Conservation (phyloP, 2,797 vertebrate genomes). For the Pyrocephalus nanus region DNA sequence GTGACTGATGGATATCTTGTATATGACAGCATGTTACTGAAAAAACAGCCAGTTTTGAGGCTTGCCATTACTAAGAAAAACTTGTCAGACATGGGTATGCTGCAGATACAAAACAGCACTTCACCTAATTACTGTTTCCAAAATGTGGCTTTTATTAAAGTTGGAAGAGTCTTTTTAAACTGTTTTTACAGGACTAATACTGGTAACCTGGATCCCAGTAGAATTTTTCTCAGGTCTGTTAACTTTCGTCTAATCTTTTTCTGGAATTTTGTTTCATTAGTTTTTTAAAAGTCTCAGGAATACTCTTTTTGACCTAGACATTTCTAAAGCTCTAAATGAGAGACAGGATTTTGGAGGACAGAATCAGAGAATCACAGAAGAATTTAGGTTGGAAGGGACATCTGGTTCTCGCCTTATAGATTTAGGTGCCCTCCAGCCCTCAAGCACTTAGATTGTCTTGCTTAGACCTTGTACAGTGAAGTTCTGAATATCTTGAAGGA, state of each 20-base stretch:
- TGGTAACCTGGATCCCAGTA: neutral
- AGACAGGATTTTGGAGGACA: neutral
- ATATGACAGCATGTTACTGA: neutral
- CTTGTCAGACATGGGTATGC: constrained; percentile 14
- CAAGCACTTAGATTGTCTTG: neutral
- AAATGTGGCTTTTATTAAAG: constrained; percentile 64
- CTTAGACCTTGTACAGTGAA: neutral
- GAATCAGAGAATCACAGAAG: neutral
- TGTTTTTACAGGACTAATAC: constrained; percentile 40
- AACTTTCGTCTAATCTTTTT: neutral
- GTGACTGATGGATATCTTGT: neutral
- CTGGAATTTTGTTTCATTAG: neutral
- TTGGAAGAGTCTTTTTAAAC: constrained; percentile 18
- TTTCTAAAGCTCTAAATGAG: neutral
- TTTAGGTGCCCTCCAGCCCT: neutral
- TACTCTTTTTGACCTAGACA: constrained; percentile 3
- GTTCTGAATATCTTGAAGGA: neutral
- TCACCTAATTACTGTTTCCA: constrained; percentile 55
- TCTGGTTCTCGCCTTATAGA: neutral
- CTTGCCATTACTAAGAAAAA: constrained; percentile 57
- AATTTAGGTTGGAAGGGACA: neutral
- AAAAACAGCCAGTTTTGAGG: constrained; percentile 23
- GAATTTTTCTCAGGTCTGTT: neutral
- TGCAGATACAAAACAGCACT: constrained; percentile 26
- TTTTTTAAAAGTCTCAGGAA: constrained; percentile 50